These are phyloP conservation scores for Stigmatopora argus DNA, from an alignment of 2,113 vertebrate genomes.

Conservation along the genomic window DNA sequence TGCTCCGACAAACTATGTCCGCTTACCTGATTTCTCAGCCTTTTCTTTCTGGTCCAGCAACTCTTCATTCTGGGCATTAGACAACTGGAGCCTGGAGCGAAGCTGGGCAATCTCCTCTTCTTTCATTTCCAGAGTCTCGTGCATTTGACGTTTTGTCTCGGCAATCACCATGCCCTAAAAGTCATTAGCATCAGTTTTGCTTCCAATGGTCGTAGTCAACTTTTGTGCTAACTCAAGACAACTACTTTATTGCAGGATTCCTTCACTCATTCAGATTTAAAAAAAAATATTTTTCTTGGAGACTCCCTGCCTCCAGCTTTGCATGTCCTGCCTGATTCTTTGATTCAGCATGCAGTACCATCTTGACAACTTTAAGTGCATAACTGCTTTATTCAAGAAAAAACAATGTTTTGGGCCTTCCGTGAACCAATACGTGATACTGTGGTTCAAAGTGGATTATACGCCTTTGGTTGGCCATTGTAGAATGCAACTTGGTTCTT, in stretches of 20 bases:
- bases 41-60: slow-evolving; percentile 90
- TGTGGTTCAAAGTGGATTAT: too few species aligned
- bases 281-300: too few species aligned
- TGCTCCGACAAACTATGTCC: background rate
- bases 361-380: too few species aligned
- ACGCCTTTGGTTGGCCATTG: too few species aligned
- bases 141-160: slow-evolving; percentile 96
- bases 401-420: too few species aligned
- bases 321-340: too few species aligned
- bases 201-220: background rate
- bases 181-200: slow-evolving; percentile 1
- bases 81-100: slow-evolving; percentile 76
- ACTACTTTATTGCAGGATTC: background rate
- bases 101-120: slow-evolving; percentile 90
- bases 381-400: too few species aligned
- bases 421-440: too few species aligned
- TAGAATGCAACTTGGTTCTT: too few species aligned
- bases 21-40: slow-evolving; percentile 89
- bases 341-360: too few species aligned
- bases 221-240: background rate
- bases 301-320: too few species aligned
- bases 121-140: slow-evolving; percentile 92
- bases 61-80: slow-evolving; percentile 77
- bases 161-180: slow-evolving; percentile 95
- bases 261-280: too few species aligned